Base-by-base conservation (phyloP, 2,888 invertebrate species). In the Callosobruchus maculatus region DNA sequence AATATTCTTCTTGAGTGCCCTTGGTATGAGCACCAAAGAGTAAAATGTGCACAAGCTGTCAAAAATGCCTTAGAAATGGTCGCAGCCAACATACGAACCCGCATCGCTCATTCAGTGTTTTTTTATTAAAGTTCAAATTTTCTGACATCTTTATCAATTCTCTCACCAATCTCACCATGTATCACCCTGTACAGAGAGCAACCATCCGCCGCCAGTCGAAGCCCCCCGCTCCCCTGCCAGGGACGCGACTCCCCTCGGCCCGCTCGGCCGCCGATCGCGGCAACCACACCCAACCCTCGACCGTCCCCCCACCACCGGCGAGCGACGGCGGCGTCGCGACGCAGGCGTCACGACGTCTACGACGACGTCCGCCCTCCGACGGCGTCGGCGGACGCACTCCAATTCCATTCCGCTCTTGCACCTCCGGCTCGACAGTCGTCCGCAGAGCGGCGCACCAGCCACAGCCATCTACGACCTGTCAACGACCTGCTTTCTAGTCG, bases 281-380 rank as follows among this genome's bases (percentile, higher is more conserved):
- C 49, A 49, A 49, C 49, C 49, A 49, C 49, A 49, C 49, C 49
- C 49, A 49, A 49, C 49, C 49, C 49, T 49, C 49, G 18, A 26
- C 2, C 26, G 26, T 26, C 49, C 49, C 49, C 49, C 49, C 49
- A 49, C 49, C 49, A 49, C 49, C 49, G n/a, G n/a, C n/a, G 49
- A 18, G 49, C 1, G 1, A 49, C 13, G 49, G 18, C 4, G 13
- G 49, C 49, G 49, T 69, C n/a, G 68, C 49, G 72, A 76, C 72
- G 74, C 74, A 71, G 70, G 71, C 78, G 78, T 76, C 78, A 72
- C 76, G 78, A 77, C 49, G 21, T 73, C 76, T 77, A 77, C 49
- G 21, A 26, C 68, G 22, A 21, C 69, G 22, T 26, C 67, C 30
- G 22, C 68, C 49, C 30, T 70, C 71, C 71, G 74, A 70, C 68